phyloP scores from a whole-genome alignment of 2,797 vertebrate genomes.

The Malacoctenus gilli region DNA sequence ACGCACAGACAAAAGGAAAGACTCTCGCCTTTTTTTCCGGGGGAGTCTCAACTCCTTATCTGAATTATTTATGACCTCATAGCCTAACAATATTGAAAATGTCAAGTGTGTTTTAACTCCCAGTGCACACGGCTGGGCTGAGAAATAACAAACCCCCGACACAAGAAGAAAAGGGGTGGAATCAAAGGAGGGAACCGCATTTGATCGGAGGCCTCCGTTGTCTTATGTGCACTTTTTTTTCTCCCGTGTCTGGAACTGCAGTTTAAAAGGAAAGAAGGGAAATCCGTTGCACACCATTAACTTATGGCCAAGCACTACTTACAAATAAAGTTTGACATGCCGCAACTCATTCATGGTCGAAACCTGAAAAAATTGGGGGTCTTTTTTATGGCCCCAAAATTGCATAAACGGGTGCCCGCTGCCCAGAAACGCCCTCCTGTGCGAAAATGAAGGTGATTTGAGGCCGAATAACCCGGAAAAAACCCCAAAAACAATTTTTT shows the following conservation, averaged over 20 bases:
- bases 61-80: constrained; percentile 75
- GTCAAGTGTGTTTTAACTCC: constrained; percentile 69
- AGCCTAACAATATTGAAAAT: constrained; percentile 69
- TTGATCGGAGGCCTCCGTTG: constrained; percentile 25
- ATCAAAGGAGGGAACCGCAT: constrained; percentile 30
- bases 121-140: constrained; percentile 45
- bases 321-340: constrained; percentile 6
- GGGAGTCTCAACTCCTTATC: constrained; percentile 39
- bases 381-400: too few species aligned
- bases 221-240: constrained; percentile 17
- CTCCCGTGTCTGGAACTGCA: constrained; percentile 4
- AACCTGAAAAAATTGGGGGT: too few species aligned
- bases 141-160: constrained; percentile 46
- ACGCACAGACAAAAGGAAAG: constrained; percentile 21
- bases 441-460: too few species aligned
- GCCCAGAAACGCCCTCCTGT: too few species aligned
- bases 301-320: not conserved
- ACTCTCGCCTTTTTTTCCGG: constrained; percentile 29
- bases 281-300: constrained; percentile 3
- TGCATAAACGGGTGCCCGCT: too few species aligned
- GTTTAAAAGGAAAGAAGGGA: not conserved
- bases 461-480: too few species aligned
- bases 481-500: too few species aligned
- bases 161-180: constrained; percentile 18
- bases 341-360: not conserved